phyloP scores from a whole-genome alignment of 2,888 invertebrate species.

The Brassicogethes aeneus region DNA sequence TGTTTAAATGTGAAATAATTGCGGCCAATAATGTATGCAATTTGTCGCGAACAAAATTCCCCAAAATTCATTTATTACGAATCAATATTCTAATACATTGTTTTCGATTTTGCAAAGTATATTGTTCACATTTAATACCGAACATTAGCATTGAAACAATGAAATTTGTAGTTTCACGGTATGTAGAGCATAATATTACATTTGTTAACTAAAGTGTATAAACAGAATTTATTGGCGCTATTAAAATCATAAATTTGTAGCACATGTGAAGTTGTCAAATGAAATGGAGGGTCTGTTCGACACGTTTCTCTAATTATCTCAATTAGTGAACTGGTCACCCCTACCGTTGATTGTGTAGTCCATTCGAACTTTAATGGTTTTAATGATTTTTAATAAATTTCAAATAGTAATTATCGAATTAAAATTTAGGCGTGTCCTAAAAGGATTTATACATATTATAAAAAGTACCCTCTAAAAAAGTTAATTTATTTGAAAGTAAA shows the following conservation, averaged over 20 bases:
- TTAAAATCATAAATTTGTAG: conserved; percentile 41
- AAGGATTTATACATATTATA: no score
- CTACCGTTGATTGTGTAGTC: conserved; percentile 2
- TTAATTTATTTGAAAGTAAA: no score
- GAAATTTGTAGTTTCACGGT: conserved; percentile 22
- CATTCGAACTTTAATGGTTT: no score
- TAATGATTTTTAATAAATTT: no score
- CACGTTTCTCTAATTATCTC: conserved; percentile 41
- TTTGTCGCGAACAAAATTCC: no score
- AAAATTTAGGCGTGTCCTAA: no score
- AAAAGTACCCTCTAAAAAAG: no score
- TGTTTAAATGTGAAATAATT: background rate
- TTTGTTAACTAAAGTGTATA: conserved; percentile 39
- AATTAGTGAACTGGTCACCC: conserved; percentile 38
- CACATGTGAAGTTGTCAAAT: conserved; percentile 40
- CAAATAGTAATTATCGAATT: no score
- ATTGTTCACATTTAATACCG: conserved; percentile 21
- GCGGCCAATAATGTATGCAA: background rate
- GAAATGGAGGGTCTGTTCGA: conserved; percentile 35
- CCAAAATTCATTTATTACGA: background rate
- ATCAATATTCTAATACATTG: conserved; percentile 12
- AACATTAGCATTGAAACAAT: conserved; percentile 25
- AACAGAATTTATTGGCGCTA: conserved; percentile 39
- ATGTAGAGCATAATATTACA: conserved; percentile 29
- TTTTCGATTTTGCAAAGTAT: conserved; percentile 19